phyloP scores from a whole-genome alignment of 2,113 vertebrate genomes.

The Colius striatus region DNA sequence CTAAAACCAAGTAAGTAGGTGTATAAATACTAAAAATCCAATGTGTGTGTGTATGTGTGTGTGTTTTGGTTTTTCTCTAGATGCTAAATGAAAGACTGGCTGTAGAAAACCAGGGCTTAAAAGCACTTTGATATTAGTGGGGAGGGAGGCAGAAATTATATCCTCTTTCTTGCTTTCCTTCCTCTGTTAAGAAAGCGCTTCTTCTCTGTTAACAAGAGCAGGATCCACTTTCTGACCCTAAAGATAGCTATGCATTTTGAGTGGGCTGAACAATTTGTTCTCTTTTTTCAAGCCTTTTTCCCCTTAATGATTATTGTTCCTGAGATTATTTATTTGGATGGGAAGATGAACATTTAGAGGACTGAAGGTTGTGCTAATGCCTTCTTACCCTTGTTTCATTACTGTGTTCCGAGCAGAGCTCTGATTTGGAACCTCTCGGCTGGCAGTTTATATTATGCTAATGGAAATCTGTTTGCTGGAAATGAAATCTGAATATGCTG shows the following conservation, averaged over 20 bases:
- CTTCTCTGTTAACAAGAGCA: not conserved
- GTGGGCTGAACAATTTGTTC: not conserved
- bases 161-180: not conserved
- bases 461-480: constrained; percentile 7
- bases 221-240: not conserved
- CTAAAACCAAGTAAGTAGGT: not conserved
- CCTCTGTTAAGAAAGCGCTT: not conserved
- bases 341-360: constrained; percentile 9
- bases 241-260: not conserved
- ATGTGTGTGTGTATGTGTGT: rapidly evolving
- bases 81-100: not conserved
- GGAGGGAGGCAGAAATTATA: not conserved
- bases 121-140: not conserved
- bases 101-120: not conserved
- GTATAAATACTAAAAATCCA: not conserved
- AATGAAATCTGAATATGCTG: not conserved
- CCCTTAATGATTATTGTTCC: constrained; percentile 8
- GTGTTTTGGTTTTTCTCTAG: not conserved
- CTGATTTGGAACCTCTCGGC: constrained; percentile 2
- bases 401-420: not conserved
- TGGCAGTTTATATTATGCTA: constrained; percentile 40
- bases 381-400: constrained; percentile 15
- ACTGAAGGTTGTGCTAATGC: constrained; percentile 19
- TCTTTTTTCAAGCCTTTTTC: not conserved
- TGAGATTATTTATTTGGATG: constrained; percentile 33